A percentile compares a stretch with the other conserved stretches of the same genome.
Evolutionary conservation across 2,797 vertebrate genomes (phyloP).

Genomic region (Phoxinus dragarum): DNA sequence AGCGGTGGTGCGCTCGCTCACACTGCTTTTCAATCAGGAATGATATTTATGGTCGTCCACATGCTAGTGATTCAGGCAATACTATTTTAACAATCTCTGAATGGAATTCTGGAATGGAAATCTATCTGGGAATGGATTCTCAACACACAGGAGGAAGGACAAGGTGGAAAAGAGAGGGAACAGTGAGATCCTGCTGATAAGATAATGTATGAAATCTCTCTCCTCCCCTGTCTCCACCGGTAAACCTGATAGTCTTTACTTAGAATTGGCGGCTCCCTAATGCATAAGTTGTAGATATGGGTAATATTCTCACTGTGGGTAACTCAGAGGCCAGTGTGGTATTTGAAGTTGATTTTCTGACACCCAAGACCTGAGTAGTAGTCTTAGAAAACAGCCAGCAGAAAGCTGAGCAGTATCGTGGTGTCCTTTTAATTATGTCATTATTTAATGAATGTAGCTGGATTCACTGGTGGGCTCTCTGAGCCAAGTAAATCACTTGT

Average conservation of each 20-base stretch:
- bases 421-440: conserved; percentile 39
- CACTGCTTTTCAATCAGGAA: conserved; percentile 39
- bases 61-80: conserved; percentile 1
- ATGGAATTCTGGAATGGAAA: conserved; percentile 7
- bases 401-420: conserved; percentile 68
- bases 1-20: background rate
- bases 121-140: conserved; percentile 28
- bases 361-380: background rate
- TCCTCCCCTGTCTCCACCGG: background rate
- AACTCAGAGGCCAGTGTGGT: background rate
- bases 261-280: background rate
- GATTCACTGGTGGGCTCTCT: conserved; percentile 17
- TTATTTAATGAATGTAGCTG: background rate
- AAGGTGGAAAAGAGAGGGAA: background rate
- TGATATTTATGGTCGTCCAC: conserved; percentile 26
- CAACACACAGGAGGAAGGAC: background rate
- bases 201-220: conserved; percentile 15
- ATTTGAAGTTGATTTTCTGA: background rate
- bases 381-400: conserved; percentile 55
- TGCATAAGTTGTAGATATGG: conserved; percentile 21
- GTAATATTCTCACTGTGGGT: conserved; percentile 3
- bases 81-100: conserved; percentile 30
- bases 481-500: conserved; percentile 60
- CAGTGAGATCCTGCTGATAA: conserved; percentile 28
- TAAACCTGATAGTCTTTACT: conserved; percentile 1